phyloP scores from a whole-genome alignment of 1,140 invertebrate species.

The Drosophila repletoides region DNA sequence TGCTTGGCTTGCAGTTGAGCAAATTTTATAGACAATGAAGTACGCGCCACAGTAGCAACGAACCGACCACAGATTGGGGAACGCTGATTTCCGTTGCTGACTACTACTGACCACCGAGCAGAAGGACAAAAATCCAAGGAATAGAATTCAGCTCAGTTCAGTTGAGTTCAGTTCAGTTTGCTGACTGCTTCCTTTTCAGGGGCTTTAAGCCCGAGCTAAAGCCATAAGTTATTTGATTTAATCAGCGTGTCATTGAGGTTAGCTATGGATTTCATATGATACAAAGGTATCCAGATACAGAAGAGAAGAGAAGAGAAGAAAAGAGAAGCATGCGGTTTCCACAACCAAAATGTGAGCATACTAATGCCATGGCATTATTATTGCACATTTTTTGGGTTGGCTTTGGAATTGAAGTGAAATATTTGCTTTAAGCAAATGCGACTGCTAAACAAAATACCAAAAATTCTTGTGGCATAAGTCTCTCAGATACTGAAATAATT shows the following conservation, averaged over 20 bases:
- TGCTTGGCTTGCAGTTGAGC: slow-evolving; percentile 78
- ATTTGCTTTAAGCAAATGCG: not conserved
- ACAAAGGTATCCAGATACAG: slow-evolving; percentile 13
- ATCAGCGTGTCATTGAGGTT: slow-evolving; percentile 72
- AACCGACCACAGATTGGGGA: slow-evolving; percentile 67
- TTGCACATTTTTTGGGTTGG: slow-evolving; percentile 15
- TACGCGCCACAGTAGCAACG: slow-evolving; percentile 50
- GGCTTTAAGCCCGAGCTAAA: slow-evolving; percentile 32
- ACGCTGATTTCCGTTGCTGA: slow-evolving; percentile 69
- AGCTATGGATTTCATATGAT: slow-evolving; percentile 56
- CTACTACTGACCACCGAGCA: slow-evolving; percentile 49
- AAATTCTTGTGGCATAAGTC: not conserved
- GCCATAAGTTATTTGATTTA: slow-evolving; percentile 79
- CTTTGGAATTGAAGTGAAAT: slow-evolving; percentile 7
- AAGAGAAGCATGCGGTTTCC: not conserved
- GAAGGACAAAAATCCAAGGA: not conserved
- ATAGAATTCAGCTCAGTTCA: not conserved
- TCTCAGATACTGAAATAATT: too few relatives aligned
- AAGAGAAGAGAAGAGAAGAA: not conserved
- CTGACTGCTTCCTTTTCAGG: slow-evolving; percentile 15
- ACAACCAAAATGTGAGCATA: not conserved
- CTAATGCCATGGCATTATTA: slow-evolving; percentile 7
- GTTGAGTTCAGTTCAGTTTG: slow-evolving; percentile 19
- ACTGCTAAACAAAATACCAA: not conserved
- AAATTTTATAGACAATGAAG: slow-evolving; percentile 79